A percentile compares a stretch with the other conserved stretches of the same genome.
These are phyloP conservation scores for Platycheirus rosarum DNA, from an alignment of 2,888 invertebrate species.

Conservation along the genomic window DNA sequence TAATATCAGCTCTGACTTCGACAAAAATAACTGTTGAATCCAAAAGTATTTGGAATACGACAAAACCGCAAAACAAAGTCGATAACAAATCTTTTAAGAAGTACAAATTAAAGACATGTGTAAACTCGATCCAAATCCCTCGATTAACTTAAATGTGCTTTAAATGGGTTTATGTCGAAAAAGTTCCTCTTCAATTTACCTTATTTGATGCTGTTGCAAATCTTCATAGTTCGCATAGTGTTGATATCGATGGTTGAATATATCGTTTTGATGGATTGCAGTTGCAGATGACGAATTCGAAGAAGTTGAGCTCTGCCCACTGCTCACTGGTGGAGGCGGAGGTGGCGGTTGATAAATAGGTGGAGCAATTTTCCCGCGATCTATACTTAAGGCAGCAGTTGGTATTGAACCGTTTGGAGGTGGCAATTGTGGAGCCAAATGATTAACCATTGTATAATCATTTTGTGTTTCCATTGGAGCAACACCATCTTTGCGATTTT, in stretches of 20 bases:
- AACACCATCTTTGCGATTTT: constrained; percentile 85
- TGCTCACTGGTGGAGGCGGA: constrained; percentile 78
- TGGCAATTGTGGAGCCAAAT: constrained; percentile 73
- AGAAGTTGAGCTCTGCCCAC: constrained; percentile 74
- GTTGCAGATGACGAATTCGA: constrained; percentile 73
- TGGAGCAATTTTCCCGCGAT: constrained; percentile 80
- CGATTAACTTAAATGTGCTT: constrained; percentile 37
- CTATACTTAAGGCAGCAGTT: constrained; percentile 79
- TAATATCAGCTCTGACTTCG: no score
- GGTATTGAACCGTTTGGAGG: constrained; percentile 76
- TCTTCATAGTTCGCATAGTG: constrained; percentile 94
- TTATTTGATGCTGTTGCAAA: constrained; percentile 91
- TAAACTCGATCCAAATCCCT: no score
- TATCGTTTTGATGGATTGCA: constrained; percentile 82
- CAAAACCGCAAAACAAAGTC: no score
- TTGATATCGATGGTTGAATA: constrained; percentile 83
- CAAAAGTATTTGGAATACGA: no score
- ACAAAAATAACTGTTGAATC: no score
- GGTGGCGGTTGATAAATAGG: constrained; percentile 83
- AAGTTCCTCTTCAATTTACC: constrained; percentile 84
- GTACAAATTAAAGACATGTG: no score
- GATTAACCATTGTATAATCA: constrained; percentile 76
- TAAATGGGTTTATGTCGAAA: constrained; percentile 26
- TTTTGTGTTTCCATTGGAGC: constrained; percentile 81
- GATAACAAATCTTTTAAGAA: no score